phyloP scores from a whole-genome alignment of 2,888 invertebrate genomes.

The Noctua fimbriata region DNA sequence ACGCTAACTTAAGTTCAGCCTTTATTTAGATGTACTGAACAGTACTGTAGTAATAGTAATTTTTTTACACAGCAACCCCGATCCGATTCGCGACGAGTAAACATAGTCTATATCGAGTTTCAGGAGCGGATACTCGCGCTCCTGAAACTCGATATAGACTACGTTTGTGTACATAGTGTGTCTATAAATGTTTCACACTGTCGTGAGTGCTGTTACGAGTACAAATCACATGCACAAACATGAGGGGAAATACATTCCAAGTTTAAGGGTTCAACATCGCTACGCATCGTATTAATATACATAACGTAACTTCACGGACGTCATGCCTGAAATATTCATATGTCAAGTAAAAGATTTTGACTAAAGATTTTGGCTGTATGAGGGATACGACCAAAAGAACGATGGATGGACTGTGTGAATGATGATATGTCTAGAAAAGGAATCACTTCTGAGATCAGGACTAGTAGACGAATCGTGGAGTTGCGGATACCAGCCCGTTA shows the following conservation, averaged over 20 bases:
- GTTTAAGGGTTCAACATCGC: conserved; percentile 34
- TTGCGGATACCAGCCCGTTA: too few species aligned
- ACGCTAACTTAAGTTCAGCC: conserved; percentile 13
- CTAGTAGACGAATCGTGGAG: neutral
- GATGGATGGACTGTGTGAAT: neutral
- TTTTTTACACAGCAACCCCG: conserved; percentile 43
- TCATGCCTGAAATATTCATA: conserved; percentile 26
- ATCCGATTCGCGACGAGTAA: conserved; percentile 56
- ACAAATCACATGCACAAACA: conserved; percentile 61
- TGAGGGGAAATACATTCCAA: conserved; percentile 54
- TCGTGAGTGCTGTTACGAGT: conserved; percentile 56
- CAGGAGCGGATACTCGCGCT: too few species aligned
- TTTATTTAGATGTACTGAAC: neutral
- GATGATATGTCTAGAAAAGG: neutral
- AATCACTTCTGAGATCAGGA: neutral
- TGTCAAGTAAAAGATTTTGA: neutral
- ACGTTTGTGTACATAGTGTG: conserved; percentile 48
- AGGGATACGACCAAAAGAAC: neutral
- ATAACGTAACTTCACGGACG: conserved; percentile 13
- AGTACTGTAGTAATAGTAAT: conserved; percentile 20
- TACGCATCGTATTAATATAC: conserved; percentile 19
- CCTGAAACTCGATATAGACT: conserved; percentile 57
- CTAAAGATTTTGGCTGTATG: neutral
- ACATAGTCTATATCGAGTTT: conserved; percentile 54
- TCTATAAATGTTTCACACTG: conserved; percentile 62